These are phyloP conservation scores for Epizoanthus ramosus DNA, from an alignment of 92 coral and sea anemone species.

Conservation along the genomic window DNA sequence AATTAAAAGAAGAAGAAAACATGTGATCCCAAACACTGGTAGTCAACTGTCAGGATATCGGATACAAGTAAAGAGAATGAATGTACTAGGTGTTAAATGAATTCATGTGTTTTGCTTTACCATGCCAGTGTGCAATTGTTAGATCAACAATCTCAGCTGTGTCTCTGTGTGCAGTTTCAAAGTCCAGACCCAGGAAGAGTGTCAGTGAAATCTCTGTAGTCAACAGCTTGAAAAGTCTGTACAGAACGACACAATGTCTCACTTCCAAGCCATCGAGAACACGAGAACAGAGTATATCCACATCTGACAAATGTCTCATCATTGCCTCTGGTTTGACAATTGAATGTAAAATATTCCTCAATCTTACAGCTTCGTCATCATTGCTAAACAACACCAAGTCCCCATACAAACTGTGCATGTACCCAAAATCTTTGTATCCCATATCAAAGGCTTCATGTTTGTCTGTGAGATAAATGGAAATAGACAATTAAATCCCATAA, in stretches of 20 bases:
- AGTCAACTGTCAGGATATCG: no score
- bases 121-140: slow-evolving; percentile 98
- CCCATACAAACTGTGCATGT: slow-evolving; percentile 95
- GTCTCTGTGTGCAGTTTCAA: slow-evolving; percentile 70
- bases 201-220: slow-evolving; percentile 90
- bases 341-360: slow-evolving; percentile 75
- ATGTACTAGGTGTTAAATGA: no score
- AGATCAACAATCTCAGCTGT: slow-evolving; percentile 74
- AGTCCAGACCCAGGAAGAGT: slow-evolving; percentile 92
- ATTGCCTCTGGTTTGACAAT: slow-evolving; percentile 77
- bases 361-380: slow-evolving; percentile 85
- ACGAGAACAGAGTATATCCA: slow-evolving; percentile 72
- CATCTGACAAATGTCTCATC: slow-evolving; percentile 69
- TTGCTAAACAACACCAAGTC: slow-evolving; percentile 84
- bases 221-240: slow-evolving; percentile 75
- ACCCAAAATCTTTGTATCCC: slow-evolving; percentile 99
- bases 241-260: slow-evolving; percentile 60
- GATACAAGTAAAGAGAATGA: no score
- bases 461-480: slow-evolving; percentile 56
- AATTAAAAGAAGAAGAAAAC: no score
- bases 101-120: slow-evolving; percentile 45
- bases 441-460: slow-evolving; percentile 72
- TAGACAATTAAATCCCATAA: neutral
- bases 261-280: slow-evolving; percentile 67
- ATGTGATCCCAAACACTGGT: no score